Evolutionary conservation across 2,888 invertebrate genomes (phyloP), one percentile per base, ranked within the genome.

Genomic region (Netelia virgata): DNA sequence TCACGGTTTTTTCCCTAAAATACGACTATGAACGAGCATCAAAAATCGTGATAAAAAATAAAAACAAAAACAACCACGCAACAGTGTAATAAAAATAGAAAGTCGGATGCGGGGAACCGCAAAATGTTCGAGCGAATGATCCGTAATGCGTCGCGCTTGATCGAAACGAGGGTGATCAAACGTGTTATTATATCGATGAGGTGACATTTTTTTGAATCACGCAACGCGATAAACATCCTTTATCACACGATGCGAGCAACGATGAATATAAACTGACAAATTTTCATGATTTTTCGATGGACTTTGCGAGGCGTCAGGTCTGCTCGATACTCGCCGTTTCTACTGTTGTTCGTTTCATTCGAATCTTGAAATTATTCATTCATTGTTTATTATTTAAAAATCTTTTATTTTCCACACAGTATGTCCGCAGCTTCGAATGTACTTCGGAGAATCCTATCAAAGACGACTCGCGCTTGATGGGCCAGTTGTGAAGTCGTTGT

Each of bases 391-490:
- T 36, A 6, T 36, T 36, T 36, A 36, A 36, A 36, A 36, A 36
- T 36, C 36, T 36, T 20, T 76, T 14, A 50, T 78, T 55, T 63
- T 41, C 20, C 11, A 23, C 41, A n/a, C 50, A 61, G 50, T 36
- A 36, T 36, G 36, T 6, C 6, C 1, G 6, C 36, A 36, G 6
- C 6, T 36, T 36, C 6, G 36, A 36, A 36, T 36, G 36, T 36
- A 36, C 36, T 36, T 36, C 20, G 53, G 10, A 41, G 5, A 41
- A 16, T 10, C 50, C 28, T 36, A 28, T 14, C 18, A 20, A 61
- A 63, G 64, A 66, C 47, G 47, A 70, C 47, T 66, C 77, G 59
- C 57, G 47, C 73, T 80, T 64, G 63, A 77, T 64, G 63, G 59
- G 28, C 55, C 43, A 70, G 70, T 78, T 73, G 57, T 36, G 36